Evolutionary conservation across 2,797 vertebrate genomes (phyloP), one percentile per base, ranked within the genome.

Genomic region (Hephaestus fuliginosus): DNA sequence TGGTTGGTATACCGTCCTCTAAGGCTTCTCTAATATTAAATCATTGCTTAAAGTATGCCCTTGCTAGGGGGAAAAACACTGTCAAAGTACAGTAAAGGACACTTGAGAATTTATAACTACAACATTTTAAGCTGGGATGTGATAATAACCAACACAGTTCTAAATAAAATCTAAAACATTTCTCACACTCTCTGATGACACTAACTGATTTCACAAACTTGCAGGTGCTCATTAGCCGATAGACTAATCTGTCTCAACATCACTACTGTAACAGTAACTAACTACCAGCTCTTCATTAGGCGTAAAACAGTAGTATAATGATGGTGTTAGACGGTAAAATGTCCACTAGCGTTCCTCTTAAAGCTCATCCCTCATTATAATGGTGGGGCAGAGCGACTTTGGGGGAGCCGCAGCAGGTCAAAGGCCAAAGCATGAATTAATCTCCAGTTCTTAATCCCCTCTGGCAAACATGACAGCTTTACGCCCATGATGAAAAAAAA

Each of bases 401-500:
- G n/a, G 49, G n/a, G 36, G 28, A 53, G 62, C 7, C 56, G 53
- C 69, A 44, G 33, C 25, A 62, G 78, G 78, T 88, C 76, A 83
- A 71, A 87, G 66, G 74, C 18, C 80, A 81, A 65, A 77, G 58
- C 66, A 77, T 79, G 58, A 79, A 83, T 73, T 82, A 68, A 90
- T 78, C 71, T 64, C 33, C 58, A 61, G 66, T 67, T 80, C 49
- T 70, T 86, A 82, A 88, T 90, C 78, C 74, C 53, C 56, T 74
- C 41, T 57, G 25, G 25, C 25, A 25, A 25, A 25, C 25, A 25
- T 25, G 25, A 25, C 25, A 1, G 2, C 25, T 25, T 25, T 25
- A 25, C 25, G 25, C 2, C 25, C 25, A 25, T 25, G 25, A 25
- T 25, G 25, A 25, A 25, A 25, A 25, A 25, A 25, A 25, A 25